phyloP scores from a whole-genome alignment of 35 echinoderm and acorn worm species.

The Diadema setosum region DNA sequence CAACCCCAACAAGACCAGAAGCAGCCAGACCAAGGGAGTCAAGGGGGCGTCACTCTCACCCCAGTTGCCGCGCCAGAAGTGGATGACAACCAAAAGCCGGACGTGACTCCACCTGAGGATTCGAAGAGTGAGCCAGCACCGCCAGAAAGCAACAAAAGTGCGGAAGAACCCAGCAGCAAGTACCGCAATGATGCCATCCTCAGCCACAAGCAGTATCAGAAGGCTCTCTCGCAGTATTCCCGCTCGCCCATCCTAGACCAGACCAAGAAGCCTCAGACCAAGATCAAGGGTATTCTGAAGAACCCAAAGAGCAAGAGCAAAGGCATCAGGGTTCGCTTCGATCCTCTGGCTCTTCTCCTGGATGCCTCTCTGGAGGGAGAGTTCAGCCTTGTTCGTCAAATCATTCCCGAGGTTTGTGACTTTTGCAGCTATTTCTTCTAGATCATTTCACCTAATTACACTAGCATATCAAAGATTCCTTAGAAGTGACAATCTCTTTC shows the following conservation, averaged over 20 bases:
- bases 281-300: conserved; percentile 75
- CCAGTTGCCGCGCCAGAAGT: background rate
- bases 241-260: conserved; percentile 40
- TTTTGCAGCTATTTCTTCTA: too few relatives aligned
- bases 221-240: conserved; percentile 56
- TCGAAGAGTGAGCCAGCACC: background rate
- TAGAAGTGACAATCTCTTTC: too few relatives aligned
- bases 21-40: background rate
- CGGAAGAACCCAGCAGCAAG: background rate
- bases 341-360: conserved; percentile 88
- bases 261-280: background rate
- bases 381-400: conserved; percentile 83
- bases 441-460: too few relatives aligned
- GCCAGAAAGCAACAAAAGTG: background rate
- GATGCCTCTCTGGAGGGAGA: conserved; percentile 98
- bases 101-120: background rate
- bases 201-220: conserved; percentile 80
- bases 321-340: conserved; percentile 78
- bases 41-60: background rate
- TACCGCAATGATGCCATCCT: conserved; percentile 78
- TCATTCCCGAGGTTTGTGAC: conserved; percentile 88
- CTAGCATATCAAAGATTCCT: too few relatives aligned
- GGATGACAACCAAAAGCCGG: background rate
- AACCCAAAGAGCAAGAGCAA: conserved; percentile 50
- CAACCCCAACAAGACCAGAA: background rate